A percentile compares a stretch with the other conserved stretches of the same genome.
Evolutionary conservation across 2,113 vertebrate genomes (phyloP).

Genomic region (Morphnarchus princeps): DNA sequence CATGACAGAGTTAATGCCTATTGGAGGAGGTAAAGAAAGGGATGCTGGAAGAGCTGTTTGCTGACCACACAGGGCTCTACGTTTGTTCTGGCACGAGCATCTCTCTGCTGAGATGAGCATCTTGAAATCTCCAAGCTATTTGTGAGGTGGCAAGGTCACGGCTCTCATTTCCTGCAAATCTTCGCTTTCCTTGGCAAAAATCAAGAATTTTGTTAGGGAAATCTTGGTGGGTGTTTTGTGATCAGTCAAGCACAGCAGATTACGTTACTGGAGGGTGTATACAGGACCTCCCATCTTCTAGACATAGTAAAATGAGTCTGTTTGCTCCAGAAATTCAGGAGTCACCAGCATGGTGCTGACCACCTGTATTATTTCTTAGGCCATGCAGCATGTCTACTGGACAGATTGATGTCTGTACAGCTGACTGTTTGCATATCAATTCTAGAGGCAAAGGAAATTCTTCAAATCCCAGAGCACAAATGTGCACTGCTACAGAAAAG

Average conservation of each 20-base stretch:
- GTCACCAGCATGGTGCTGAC: slow-evolving; percentile 36
- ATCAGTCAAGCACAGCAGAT: slow-evolving; percentile 41
- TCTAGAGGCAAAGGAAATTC: slow-evolving; percentile 60
- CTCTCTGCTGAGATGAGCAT: not conserved
- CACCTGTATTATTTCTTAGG: slow-evolving; percentile 56
- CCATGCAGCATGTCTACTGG: not conserved
- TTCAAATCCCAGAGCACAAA: slow-evolving; percentile 62
- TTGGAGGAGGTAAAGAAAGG: not conserved
- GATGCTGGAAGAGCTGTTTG: not conserved
- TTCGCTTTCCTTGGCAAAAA: slow-evolving; percentile 52
- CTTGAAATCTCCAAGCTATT: not conserved
- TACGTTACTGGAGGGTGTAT: not conserved
- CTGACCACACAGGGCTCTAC: not conserved
- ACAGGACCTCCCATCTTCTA: not conserved
- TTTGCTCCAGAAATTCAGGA: slow-evolving; percentile 16
- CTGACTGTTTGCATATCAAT: slow-evolving; percentile 42
- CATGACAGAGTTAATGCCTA: not conserved
- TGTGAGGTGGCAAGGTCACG: not conserved
- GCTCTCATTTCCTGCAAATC: slow-evolving; percentile 17
- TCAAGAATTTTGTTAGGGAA: not conserved
- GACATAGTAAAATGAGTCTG: not conserved
- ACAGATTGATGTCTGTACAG: slow-evolving; percentile 55
- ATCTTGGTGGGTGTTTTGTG: slow-evolving; percentile 39
- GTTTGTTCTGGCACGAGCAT: not conserved
- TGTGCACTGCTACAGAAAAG: slow-evolving; percentile 30